These are phyloP conservation scores for Drosophila dives DNA, from an alignment of 2,888 invertebrate species.

Conservation along the genomic window DNA sequence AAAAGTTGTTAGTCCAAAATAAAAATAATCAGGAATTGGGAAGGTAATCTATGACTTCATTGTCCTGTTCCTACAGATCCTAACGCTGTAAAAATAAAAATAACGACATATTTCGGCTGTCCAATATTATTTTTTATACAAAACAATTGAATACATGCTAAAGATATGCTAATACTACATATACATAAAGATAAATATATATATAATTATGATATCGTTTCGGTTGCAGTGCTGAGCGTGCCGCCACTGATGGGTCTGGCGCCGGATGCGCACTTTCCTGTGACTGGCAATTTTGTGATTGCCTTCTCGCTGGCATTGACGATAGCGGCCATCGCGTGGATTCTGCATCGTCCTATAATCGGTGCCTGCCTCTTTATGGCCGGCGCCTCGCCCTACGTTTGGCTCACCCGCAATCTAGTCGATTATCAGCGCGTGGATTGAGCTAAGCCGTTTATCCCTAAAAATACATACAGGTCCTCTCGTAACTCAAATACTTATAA, in stretches of 20 bases:
- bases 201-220: constrained; percentile 12
- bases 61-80: background rate
- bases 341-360: constrained; percentile 86
- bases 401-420: constrained; percentile 84
- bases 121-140: constrained; percentile 5
- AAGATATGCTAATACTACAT: constrained; percentile 9
- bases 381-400: constrained; percentile 86
- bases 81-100: background rate
- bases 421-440: constrained; percentile 69
- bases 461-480: constrained; percentile 16
- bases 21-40: too few relatives aligned
- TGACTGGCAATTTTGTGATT: constrained; percentile 85
- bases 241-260: constrained; percentile 79
- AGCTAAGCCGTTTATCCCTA: constrained; percentile 4
- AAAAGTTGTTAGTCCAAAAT: too few relatives aligned
- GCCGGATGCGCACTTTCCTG: constrained; percentile 84
- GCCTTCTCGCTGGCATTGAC: constrained; percentile 86
- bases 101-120: background rate
- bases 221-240: constrained; percentile 79
- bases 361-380: constrained; percentile 86
- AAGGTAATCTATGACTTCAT: background rate
- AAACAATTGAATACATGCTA: constrained; percentile 4
- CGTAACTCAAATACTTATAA: constrained; percentile 12
- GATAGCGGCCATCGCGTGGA: constrained; percentile 86
- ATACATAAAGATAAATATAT: constrained; percentile 7